Conservation (phyloP, 2,113 vertebrate species). For the Heteronetta atricapilla region DNA sequence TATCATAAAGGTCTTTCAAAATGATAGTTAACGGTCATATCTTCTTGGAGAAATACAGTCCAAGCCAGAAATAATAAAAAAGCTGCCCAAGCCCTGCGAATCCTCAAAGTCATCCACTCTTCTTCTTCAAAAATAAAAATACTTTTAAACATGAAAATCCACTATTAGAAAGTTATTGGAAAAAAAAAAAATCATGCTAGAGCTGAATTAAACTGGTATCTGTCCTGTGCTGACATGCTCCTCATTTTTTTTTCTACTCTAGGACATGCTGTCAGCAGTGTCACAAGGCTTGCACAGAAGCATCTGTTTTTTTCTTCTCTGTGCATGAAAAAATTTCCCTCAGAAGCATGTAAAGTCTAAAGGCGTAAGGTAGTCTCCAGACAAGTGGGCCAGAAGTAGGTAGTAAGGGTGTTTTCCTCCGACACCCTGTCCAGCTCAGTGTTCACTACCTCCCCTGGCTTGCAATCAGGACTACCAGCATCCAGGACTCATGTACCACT, state of each 20-base stretch:
- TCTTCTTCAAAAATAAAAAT: background rate
- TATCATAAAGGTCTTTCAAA: slow-evolving; percentile 15
- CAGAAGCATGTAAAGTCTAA: background rate
- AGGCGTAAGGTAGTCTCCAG: background rate
- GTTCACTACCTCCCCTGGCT: accelerated
- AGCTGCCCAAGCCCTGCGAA: background rate
- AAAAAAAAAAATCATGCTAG: background rate
- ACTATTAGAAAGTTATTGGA: background rate
- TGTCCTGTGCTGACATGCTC: background rate
- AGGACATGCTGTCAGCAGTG: background rate
- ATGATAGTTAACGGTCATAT: background rate
- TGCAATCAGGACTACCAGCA: background rate
- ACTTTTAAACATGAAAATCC: background rate
- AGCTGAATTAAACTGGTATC: background rate
- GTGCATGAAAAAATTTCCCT: background rate
- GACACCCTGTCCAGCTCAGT: background rate
- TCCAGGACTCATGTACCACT: background rate
- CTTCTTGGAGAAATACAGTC: background rate
- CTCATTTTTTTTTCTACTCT: background rate
- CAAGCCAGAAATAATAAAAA: slow-evolving; percentile 13
- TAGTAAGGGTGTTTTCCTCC: background rate
- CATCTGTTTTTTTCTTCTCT: background rate
- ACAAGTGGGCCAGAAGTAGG: background rate
- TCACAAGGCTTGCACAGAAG: background rate
- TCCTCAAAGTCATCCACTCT: background rate